Percentiles rank a stretch among this genome's conserved stretches.
These are phyloP conservation scores for Calameuta pallipes DNA, from an alignment of 2,888 invertebrate species.

Conservation along the genomic window DNA sequence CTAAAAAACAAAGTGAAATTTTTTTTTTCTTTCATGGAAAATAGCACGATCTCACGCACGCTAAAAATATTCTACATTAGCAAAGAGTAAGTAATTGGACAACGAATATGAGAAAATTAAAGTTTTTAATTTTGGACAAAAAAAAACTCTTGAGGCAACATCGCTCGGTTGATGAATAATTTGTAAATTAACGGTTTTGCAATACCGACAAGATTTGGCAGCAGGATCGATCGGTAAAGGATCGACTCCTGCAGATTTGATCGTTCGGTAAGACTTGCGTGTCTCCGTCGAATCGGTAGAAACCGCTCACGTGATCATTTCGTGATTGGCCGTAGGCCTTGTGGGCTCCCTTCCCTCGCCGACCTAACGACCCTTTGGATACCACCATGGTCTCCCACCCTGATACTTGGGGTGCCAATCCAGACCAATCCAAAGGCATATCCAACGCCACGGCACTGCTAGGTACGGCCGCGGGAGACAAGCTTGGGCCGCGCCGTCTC, in stretches of 20 bases:
- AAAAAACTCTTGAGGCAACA: not conserved
- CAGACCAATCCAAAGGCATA: not conserved
- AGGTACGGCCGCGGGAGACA: not conserved
- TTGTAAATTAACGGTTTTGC: not conserved
- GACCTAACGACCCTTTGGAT: not conserved
- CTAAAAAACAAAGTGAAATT: not conserved
- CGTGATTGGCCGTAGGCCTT: not conserved
- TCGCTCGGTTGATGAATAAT: not conserved
- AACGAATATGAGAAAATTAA: too few relatives aligned
- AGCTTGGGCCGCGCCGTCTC: not conserved
- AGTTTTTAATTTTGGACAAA: too few relatives aligned
- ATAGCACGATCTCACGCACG: not conserved
- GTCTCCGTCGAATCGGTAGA: not conserved
- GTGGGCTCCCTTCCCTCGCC: not conserved
- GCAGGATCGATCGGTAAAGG: not conserved
- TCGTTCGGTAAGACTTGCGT: not conserved
- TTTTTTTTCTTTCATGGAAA: not conserved
- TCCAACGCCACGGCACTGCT: not conserved
- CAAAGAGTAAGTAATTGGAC: not conserved
- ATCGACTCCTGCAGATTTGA: not conserved
- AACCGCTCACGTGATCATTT: not conserved
- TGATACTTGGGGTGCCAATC: not conserved
- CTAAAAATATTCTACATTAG: not conserved
- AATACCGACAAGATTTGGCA: not conserved
- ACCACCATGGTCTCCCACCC: not conserved